Evolutionary conservation across 2,113 vertebrate species (phyloP).

Genomic region (Arenaria interpres): DNA sequence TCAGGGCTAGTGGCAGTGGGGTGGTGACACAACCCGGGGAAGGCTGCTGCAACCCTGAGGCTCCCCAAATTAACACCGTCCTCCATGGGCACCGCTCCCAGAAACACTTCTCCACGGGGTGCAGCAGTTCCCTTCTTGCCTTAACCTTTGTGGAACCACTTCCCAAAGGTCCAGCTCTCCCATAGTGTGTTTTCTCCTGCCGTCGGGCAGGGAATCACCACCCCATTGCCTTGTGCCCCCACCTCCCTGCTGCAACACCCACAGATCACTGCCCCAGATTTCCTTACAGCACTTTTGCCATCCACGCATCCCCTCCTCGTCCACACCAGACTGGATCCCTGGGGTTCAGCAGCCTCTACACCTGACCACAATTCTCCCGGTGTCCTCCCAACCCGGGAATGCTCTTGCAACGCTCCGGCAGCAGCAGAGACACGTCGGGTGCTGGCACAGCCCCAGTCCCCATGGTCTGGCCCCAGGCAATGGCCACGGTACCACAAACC

Average conservation of each 20-base stretch:
- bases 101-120: background rate
- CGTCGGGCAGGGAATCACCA: background rate
- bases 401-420: background rate
- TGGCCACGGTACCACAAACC: background rate
- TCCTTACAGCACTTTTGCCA: background rate
- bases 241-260: background rate
- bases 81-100: background rate
- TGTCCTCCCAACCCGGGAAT: fast-evolving
- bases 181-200: fast-evolving
- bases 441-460: background rate
- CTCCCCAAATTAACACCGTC: background rate
- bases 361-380: fast-evolving
- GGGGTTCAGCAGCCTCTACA: background rate
- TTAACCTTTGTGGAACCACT: background rate
- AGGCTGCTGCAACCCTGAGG: background rate
- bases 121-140: background rate
- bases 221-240: background rate
- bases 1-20: background rate
- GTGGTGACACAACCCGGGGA: background rate
- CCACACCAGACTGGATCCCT: background rate
- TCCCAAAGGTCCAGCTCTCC: background rate
- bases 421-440: fast-evolving
- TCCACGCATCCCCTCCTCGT: background rate
- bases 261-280: background rate
- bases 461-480: background rate